Conservation (phyloP, 2,113 vertebrate species). For the Lamprotornis superbus region DNA sequence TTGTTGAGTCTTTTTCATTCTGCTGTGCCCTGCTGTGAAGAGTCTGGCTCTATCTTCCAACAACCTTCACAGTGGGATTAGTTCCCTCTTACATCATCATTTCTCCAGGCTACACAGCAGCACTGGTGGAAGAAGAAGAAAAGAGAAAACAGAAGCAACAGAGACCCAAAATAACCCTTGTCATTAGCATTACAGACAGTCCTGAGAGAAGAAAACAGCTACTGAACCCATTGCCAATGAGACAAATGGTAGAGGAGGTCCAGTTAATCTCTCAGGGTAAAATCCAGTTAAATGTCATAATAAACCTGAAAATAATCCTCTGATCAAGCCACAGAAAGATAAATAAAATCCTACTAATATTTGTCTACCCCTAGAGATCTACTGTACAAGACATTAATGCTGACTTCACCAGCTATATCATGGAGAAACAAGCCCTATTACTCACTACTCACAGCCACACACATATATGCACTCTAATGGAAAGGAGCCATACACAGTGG, state of each 20-base stretch:
- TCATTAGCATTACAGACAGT: not conserved
- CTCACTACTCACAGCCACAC: slow-evolving; percentile 21
- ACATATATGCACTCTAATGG: slow-evolving; percentile 48
- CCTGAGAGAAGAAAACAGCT: not conserved
- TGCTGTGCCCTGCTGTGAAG: not conserved
- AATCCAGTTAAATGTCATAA: slow-evolving; percentile 29
- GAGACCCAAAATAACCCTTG: slow-evolving; percentile 34
- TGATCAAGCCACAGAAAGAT: not conserved
- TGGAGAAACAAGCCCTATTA: slow-evolving; percentile 34
- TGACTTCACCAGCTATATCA: slow-evolving; percentile 49
- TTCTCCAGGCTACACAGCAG: slow-evolving; percentile 31
- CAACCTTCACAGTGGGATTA: not conserved
- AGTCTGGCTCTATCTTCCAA: not conserved
- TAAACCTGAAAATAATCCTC: slow-evolving; percentile 35
- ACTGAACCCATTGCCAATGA: not conserved
- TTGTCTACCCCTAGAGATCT: slow-evolving; percentile 18
- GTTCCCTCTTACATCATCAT: not conserved
- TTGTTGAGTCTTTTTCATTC: not conserved
- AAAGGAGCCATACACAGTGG: slow-evolving; percentile 41
- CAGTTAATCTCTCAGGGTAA: slow-evolving; percentile 15
- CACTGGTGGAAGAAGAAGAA: slow-evolving; percentile 4
- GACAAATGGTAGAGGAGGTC: not conserved
- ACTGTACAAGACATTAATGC: slow-evolving; percentile 13
- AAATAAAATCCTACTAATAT: slow-evolving; percentile 42
- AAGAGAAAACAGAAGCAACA: not conserved